phyloP scores from a whole-genome alignment of 2,888 invertebrate species.

The Epinotia demarniana region DNA sequence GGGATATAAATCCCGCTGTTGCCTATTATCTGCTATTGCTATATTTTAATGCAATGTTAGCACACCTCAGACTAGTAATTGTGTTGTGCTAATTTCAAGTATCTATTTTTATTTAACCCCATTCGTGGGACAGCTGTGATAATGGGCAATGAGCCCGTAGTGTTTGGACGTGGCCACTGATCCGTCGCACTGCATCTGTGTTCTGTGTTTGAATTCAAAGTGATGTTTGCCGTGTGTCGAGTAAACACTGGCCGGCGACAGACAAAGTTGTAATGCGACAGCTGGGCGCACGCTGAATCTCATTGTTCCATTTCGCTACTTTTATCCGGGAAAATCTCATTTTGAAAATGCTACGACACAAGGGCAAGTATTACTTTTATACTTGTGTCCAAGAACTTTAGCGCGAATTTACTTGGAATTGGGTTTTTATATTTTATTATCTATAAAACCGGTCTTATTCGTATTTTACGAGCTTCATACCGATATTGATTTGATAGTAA shows the following conservation, averaged over 20 bases:
- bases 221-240: conserved; percentile 58
- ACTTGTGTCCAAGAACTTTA: conserved; percentile 51
- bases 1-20: neutral
- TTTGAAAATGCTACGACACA: conserved; percentile 60
- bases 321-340: conserved; percentile 60
- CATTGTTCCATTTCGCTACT: conserved; percentile 65
- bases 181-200: conserved; percentile 36
- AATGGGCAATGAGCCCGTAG: conserved; percentile 47
- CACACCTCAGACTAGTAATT: conserved; percentile 2
- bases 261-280: conserved; percentile 65
- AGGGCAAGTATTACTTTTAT: conserved; percentile 63
- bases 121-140: conserved; percentile 53
- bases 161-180: conserved; percentile 35
- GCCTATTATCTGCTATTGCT: neutral
- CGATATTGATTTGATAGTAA: conserved; percentile 37
- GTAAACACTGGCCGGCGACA: conserved; percentile 56
- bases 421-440: conserved; percentile 50
- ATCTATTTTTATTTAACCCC: conserved; percentile 44
- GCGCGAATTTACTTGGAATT: conserved; percentile 50
- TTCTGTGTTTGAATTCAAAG: conserved; percentile 45
- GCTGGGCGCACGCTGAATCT: conserved; percentile 63
- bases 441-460: conserved; percentile 38
- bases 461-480: conserved; percentile 28
- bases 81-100: conserved; percentile 27
- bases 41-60: neutral